Evolutionary conservation across 1,140 invertebrate species (phyloP).

Genomic region (Drosophila micromelanica): DNA sequence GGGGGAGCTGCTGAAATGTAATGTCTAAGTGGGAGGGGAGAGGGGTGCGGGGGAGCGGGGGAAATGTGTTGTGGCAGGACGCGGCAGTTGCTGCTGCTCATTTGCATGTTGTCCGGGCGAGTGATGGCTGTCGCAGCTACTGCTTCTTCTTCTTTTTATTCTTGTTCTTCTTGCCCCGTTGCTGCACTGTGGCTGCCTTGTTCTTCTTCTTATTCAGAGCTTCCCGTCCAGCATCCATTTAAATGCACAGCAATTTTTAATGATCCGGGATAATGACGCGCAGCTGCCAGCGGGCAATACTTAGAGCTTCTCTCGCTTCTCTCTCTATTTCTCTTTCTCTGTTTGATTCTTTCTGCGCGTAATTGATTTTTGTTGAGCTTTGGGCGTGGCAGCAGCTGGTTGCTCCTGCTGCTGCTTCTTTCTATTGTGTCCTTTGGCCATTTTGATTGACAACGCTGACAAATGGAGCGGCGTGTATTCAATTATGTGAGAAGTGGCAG

Average conservation of each 20-base stretch:
- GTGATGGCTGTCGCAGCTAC: conserved; percentile 34
- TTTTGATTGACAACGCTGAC: conserved; percentile 71
- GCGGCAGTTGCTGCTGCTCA: conserved; percentile 54
- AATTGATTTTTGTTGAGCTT: conserved; percentile 38
- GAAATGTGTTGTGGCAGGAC: neutral
- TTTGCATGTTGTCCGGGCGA: conserved; percentile 68
- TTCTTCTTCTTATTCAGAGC: conserved; percentile 26
- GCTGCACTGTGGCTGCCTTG: neutral
- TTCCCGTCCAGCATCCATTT: conserved; percentile 51
- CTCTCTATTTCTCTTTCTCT: neutral
- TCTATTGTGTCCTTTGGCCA: conserved; percentile 29
- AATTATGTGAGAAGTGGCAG: conserved; percentile 56
- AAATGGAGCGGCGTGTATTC: conserved; percentile 67
- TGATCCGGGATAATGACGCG: conserved; percentile 80
- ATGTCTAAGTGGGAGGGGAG: too few relatives aligned
- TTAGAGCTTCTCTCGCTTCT: conserved; percentile 30
- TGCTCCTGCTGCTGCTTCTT: neutral
- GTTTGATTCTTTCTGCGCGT: conserved; percentile 1
- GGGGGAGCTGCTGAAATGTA: neutral
- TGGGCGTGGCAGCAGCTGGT: conserved; percentile 15
- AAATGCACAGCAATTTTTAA: conserved; percentile 69
- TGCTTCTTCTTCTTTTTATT: conserved; percentile 16
- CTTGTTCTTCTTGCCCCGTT: conserved; percentile 18
- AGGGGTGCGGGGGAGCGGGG: neutral
- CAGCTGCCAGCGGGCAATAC: conserved; percentile 58